These are phyloP conservation scores for Calcarius lapponicus DNA, from an alignment of 2,797 vertebrate genomes.

Conservation along the genomic window DNA sequence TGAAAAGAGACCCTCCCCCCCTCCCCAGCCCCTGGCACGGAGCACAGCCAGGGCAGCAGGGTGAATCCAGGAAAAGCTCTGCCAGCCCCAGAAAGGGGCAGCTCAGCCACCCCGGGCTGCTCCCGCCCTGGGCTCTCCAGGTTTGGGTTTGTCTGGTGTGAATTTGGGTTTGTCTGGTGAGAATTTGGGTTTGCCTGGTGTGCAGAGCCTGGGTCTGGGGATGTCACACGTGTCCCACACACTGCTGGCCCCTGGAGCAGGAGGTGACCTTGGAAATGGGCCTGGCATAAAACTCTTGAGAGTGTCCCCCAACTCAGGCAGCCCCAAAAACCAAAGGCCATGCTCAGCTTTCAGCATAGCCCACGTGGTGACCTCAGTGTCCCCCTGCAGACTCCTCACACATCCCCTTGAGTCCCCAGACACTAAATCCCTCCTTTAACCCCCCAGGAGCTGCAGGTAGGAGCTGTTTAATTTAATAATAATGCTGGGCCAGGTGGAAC, in stretches of 20 bases:
- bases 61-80: background rate
- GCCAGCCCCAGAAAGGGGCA: background rate
- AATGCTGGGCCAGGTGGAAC: background rate
- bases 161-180: rapidly evolving
- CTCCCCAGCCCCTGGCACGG: background rate
- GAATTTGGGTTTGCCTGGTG: rapidly evolving
- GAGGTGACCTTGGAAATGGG: background rate
- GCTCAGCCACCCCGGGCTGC: background rate
- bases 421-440: background rate
- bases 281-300: background rate
- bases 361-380: background rate
- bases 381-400: background rate
- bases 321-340: background rate
- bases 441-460: background rate
- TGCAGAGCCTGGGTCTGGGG: background rate
- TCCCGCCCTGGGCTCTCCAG: background rate
- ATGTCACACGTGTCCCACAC: rapidly evolving
- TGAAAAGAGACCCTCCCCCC: background rate
- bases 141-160: rapidly evolving
- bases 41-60: background rate
- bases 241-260: background rate
- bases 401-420: background rate
- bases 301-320: background rate
- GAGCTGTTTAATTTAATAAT: background rate
- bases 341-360: background rate